These are phyloP conservation scores for Nannoperca australis DNA, from an alignment of 2,797 vertebrate species.

Conservation along the genomic window DNA sequence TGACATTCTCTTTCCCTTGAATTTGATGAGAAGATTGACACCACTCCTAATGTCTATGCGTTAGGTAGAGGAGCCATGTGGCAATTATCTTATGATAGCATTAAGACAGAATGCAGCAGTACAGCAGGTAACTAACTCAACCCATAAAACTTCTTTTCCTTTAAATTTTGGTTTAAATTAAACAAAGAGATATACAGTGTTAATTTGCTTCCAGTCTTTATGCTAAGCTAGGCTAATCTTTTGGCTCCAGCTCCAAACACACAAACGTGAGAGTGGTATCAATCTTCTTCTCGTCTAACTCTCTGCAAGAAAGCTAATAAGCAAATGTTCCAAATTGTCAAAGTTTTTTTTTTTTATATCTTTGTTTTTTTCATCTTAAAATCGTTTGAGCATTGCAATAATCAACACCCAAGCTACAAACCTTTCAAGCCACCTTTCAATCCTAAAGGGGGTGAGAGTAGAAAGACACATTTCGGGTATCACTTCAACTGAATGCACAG, in stretches of 20 bases:
- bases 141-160: background rate
- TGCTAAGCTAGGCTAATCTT: background rate
- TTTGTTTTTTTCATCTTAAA: background rate
- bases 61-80: background rate
- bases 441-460: constrained; percentile 5
- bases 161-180: background rate
- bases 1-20: background rate
- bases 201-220: background rate
- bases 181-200: background rate
- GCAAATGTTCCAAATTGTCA: background rate
- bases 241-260: background rate
- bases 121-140: background rate
- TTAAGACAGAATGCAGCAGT: background rate
- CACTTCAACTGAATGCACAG: constrained; percentile 51
- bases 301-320: background rate
- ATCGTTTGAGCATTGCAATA: background rate
- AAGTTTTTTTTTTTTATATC: background rate
- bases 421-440: constrained; percentile 25
- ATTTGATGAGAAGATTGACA: background rate
- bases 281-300: background rate
- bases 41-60: no score
- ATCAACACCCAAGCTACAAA: constrained; percentile 1
- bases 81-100: background rate
- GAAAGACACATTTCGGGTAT: constrained; percentile 43
- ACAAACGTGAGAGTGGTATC: background rate